Percentiles rank a stretch among this genome's conserved stretches.
phyloP scores from a whole-genome alignment of 2,888 invertebrate species.

The Margaritifera margaritifera region DNA sequence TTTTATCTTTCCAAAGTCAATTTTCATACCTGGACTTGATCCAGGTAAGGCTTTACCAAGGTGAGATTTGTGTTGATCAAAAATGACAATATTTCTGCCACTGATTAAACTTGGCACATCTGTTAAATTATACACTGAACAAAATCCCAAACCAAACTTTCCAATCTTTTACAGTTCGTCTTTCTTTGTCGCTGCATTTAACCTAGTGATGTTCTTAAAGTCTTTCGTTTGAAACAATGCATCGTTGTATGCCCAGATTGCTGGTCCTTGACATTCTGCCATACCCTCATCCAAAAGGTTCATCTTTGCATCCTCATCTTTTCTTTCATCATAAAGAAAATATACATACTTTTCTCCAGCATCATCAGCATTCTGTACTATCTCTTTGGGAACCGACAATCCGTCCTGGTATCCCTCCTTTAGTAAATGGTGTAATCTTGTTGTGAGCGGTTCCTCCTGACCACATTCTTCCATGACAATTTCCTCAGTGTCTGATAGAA shows the following conservation, averaged over 20 bases:
- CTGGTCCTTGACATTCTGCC: conserved; percentile 66
- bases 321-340: conserved; percentile 63
- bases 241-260: conserved; percentile 68
- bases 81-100: conserved; percentile 61
- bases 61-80: conserved; percentile 64
- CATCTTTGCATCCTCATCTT: conserved; percentile 46
- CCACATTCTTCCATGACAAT: conserved; percentile 46
- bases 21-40: conserved; percentile 45
- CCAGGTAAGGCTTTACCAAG: conserved; percentile 41
- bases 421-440: conserved; percentile 49
- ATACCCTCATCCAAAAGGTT: conserved; percentile 60
- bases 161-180: conserved; percentile 62
- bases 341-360: conserved; percentile 52
- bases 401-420: conserved; percentile 60
- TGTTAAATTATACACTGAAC: conserved; percentile 67
- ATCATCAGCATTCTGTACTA: conserved; percentile 68
- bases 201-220: conserved; percentile 63
- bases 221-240: conserved; percentile 64
- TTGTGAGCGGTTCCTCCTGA: conserved; percentile 60
- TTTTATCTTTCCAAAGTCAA: conserved; percentile 34
- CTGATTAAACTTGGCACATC: conserved; percentile 69
- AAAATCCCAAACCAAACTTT: conserved; percentile 69
- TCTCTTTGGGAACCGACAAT: conserved; percentile 61
- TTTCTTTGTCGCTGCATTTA: conserved; percentile 65
- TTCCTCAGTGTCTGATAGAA: conserved; percentile 45